A percentile compares a stretch with the other conserved stretches of the same genome.
Evolutionary conservation across 2,797 vertebrate species (phyloP).

Genomic region (Agapornis canus): DNA sequence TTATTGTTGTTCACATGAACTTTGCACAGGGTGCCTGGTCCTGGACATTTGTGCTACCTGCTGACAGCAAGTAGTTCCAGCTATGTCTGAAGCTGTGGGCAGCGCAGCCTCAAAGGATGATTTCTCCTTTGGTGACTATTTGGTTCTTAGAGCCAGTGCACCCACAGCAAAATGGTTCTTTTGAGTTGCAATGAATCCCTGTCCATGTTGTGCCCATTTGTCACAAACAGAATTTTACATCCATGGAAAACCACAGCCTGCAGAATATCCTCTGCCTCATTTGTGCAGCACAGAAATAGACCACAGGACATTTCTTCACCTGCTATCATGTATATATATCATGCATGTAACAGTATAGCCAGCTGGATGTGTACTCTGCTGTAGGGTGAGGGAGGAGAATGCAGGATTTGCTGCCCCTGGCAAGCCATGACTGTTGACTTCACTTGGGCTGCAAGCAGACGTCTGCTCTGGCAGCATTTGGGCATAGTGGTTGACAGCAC

Average conservation of each 20-base stretch:
- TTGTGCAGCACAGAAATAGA: neutral
- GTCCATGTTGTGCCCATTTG: neutral
- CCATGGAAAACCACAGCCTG: neutral
- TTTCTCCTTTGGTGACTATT: neutral
- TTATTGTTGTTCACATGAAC: neutral
- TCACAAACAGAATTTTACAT: neutral
- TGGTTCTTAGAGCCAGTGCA: neutral
- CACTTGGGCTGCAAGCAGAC: neutral
- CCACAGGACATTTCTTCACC: neutral
- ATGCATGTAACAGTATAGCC: too few species aligned
- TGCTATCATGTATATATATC: neutral
- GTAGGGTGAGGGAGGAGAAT: neutral
- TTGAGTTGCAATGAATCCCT: neutral
- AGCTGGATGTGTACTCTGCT: neutral
- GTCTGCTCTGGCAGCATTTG: neutral
- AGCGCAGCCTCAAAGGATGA: neutral
- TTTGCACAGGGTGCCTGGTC: neutral
- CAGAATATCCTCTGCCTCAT: neutral
- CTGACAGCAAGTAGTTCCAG: neutral
- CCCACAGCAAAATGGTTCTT: neutral
- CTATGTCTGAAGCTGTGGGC: neutral
- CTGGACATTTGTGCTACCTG: neutral
- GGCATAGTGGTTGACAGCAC: neutral
- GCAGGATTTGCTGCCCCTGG: accelerated
- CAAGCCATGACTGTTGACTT: neutral